phyloP scores from a whole-genome alignment of 37 sponge, comb jelly and placozoan species.

The Corticium candelabrum region DNA sequence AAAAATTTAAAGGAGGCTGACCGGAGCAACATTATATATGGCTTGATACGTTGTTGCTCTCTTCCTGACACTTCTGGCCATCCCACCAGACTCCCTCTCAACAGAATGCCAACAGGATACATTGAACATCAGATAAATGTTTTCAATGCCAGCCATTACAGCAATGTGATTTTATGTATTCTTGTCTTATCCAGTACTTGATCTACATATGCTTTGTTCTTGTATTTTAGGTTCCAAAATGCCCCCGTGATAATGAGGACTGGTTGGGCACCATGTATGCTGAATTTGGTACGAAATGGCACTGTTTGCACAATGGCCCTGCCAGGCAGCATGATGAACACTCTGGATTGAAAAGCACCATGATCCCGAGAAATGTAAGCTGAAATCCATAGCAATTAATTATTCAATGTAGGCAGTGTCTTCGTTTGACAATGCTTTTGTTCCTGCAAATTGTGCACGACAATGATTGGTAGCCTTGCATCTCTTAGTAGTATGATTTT shows the following conservation, averaged over 20 bases:
- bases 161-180: background rate
- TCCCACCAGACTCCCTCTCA: background rate
- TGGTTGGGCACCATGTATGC: background rate
- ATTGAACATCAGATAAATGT: background rate
- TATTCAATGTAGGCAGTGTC: too few species aligned
- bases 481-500: background rate
- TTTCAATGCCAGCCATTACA: background rate
- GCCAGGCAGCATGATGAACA: too few species aligned
- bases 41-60: background rate
- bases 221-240: background rate
- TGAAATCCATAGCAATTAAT: background rate
- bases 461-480: too few species aligned
- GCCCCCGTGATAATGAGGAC: background rate
- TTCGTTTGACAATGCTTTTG: too few species aligned
- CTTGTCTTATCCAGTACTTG: background rate
- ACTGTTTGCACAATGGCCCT: background rate
- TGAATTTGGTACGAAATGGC: background rate
- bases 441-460: background rate
- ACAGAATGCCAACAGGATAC: background rate
- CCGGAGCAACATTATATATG: background rate
- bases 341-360: too few species aligned
- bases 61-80: background rate
- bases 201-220: background rate
- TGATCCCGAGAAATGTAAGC: background rate
- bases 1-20: background rate